Conservation (phyloP, 2,113 vertebrate genomes). For the Orthonyx spaldingii region DNA sequence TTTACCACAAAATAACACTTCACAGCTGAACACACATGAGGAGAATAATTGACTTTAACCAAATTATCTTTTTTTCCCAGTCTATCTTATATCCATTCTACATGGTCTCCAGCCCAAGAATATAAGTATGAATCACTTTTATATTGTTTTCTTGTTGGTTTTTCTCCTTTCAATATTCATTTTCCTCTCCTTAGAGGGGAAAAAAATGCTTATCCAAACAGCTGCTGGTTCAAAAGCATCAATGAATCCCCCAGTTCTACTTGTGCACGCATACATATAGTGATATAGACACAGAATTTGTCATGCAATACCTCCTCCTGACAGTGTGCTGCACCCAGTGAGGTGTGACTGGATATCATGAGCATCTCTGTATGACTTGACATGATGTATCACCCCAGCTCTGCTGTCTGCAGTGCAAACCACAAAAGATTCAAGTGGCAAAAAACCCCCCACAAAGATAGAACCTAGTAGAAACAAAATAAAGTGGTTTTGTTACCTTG, state of each 20-base stretch:
- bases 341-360: constrained; percentile 50
- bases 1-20: background rate
- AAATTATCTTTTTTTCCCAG: background rate
- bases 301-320: background rate
- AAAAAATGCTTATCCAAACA: constrained; percentile 10
- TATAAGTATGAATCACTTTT: background rate
- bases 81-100: background rate
- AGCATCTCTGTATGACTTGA: background rate
- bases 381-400: background rate
- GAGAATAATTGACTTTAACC: background rate
- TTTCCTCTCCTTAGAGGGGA: background rate
- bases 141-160: background rate
- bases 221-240: background rate
- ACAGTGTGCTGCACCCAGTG: background rate
- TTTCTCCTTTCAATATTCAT: background rate
- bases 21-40: background rate
- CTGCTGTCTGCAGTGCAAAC: background rate
- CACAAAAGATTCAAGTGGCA: background rate
- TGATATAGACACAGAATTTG: background rate
- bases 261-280: background rate
- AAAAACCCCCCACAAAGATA: background rate
- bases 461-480: background rate
- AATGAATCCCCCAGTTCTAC: background rate
- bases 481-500: background rate
- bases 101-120: background rate